A percentile compares a stretch with the other conserved stretches of the same genome.
Conservation (phyloP, 2,113 vertebrate species). For the Psephotus haematonotus region DNA sequence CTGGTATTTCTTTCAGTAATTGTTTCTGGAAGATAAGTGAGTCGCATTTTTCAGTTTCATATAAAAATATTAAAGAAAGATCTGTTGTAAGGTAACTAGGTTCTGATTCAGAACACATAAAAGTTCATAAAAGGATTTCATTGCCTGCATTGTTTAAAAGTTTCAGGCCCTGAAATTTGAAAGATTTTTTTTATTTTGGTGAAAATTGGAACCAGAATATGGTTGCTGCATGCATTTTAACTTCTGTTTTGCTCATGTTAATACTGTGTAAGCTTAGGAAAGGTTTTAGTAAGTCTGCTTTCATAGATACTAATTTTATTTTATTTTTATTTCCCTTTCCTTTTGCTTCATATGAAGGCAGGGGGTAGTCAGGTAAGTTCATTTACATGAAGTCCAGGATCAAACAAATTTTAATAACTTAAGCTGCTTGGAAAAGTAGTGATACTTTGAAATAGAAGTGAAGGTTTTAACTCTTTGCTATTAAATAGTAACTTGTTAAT, state of each 20-base stretch:
- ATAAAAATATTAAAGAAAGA: neutral
- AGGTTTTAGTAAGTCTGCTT: neutral
- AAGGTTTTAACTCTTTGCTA: neutral
- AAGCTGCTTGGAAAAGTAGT: neutral
- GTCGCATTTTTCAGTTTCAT: neutral
- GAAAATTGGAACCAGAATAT: neutral
- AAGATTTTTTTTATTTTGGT: neutral
- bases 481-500: neutral
- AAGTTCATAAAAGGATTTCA: neutral
- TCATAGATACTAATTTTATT: conserved; percentile 58
- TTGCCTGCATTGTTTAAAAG: neutral
- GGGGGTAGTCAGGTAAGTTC: conserved; percentile 95
- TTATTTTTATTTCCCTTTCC: conserved; percentile 70
- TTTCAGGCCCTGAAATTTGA: neutral
- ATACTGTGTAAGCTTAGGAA: neutral
- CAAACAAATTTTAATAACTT: neutral
- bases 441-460: neutral
- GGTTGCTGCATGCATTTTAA: neutral
- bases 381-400: neutral
- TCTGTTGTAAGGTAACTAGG: neutral
- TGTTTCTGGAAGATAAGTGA: neutral
- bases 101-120: neutral
- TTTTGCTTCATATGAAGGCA: conserved; percentile 89
- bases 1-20: neutral
- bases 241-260: neutral